Evolutionary conservation across 2,113 vertebrate species (phyloP).

Genomic region (Salvelinus sp.): DNA sequence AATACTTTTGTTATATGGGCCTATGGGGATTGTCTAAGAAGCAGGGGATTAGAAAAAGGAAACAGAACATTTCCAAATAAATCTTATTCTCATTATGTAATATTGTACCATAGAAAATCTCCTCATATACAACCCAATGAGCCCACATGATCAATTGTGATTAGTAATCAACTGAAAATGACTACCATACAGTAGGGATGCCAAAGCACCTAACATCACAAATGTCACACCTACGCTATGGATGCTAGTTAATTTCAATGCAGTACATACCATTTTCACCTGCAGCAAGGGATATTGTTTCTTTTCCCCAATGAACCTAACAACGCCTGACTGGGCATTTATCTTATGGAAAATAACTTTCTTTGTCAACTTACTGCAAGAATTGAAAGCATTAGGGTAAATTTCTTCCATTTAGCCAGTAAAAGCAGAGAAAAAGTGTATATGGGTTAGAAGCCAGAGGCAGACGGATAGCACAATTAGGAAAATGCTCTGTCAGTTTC

Average conservation of each 20-base stretch:
- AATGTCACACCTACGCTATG: not conserved
- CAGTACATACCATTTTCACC: not conserved
- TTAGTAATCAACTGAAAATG: too few species aligned
- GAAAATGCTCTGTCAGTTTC: not conserved
- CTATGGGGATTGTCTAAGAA: too few species aligned
- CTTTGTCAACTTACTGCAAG: not conserved
- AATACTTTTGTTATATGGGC: too few species aligned
- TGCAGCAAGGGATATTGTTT: not conserved
- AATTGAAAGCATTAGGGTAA: not conserved
- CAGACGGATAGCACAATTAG: not conserved
- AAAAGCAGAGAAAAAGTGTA: not conserved
- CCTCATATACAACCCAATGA: too few species aligned
- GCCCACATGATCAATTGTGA: too few species aligned
- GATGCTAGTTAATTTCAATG: not conserved
- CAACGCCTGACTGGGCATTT: too few species aligned
- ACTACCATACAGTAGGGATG: not conserved
- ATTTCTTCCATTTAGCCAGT: not conserved
- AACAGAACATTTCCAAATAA: too few species aligned
- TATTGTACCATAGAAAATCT: too few species aligned
- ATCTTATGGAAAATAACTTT: too few species aligned
- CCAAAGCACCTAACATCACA: conserved; percentile 4
- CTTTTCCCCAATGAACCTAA: too few species aligned
- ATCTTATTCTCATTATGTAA: too few species aligned
- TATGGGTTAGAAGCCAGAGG: not conserved
- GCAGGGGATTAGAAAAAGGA: too few species aligned